Conservation (phyloP, 2,888 invertebrate genomes). For the Andrena dorsata region DNA sequence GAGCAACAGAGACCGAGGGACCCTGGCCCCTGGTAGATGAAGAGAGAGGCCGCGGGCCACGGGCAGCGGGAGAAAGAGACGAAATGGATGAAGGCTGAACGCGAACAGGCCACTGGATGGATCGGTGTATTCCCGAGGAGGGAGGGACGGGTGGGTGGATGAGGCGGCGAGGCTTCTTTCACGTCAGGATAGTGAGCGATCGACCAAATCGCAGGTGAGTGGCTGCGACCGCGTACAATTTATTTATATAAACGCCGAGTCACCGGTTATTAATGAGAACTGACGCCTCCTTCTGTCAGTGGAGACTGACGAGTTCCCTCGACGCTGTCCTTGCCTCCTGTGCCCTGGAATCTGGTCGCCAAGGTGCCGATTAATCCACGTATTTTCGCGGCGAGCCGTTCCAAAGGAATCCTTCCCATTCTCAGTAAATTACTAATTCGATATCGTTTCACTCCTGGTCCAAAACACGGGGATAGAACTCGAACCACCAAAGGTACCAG, state of each 20-base stretch:
- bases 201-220: conserved; percentile 81
- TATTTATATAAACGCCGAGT: conserved; percentile 82
- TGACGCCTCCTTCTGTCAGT: conserved; percentile 68
- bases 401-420: not conserved
- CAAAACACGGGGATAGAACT: not conserved
- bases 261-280: conserved; percentile 80
- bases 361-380: conserved; percentile 64
- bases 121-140: conserved; percentile 58
- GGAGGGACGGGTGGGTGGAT: conserved; percentile 34
- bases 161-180: conserved; percentile 76
- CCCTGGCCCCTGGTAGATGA: not conserved
- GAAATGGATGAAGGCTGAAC: conserved; percentile 64
- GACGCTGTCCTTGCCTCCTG: conserved; percentile 28
- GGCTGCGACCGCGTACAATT: conserved; percentile 77
- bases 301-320: conserved; percentile 63
- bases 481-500: not conserved
- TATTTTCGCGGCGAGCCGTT: not conserved
- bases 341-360: conserved; percentile 39
- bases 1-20: conserved; percentile 29
- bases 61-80: conserved; percentile 35
- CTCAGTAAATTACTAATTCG: not conserved
- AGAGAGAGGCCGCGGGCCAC: conserved; percentile 18
- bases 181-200: conserved; percentile 82
- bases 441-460: not conserved
- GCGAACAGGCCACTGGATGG: conserved; percentile 61